A percentile compares a stretch with the other conserved stretches of the same genome.
phyloP scores from a whole-genome alignment of 2,888 invertebrate genomes.

The Pseudococcus viburni region DNA sequence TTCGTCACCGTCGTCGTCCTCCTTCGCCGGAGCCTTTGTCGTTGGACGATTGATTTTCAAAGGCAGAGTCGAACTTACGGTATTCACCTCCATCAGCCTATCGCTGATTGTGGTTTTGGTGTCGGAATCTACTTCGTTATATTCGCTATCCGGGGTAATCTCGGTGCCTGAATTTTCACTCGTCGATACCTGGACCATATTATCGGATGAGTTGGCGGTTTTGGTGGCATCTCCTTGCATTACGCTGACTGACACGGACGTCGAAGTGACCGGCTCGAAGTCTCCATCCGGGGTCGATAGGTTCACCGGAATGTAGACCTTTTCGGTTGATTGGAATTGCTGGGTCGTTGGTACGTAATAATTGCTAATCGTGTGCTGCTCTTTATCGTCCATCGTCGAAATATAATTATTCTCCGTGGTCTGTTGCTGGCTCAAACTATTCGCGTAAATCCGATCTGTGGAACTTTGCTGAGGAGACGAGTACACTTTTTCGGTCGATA shows the following conservation, averaged over 20 bases:
- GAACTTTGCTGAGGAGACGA: constrained; percentile 58
- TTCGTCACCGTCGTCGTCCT: constrained; percentile 61
- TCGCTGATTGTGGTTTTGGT: constrained; percentile 55
- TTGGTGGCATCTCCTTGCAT: constrained; percentile 67
- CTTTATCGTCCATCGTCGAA: constrained; percentile 40
- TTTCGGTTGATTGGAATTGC: constrained; percentile 66
- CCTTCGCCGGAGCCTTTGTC: background rate
- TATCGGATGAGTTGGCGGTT: constrained; percentile 46
- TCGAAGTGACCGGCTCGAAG: constrained; percentile 69
- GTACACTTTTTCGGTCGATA: constrained; percentile 60
- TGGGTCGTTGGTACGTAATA: constrained; percentile 66
- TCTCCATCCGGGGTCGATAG: constrained; percentile 65
- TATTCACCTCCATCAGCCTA: constrained; percentile 5
- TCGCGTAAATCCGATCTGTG: constrained; percentile 47
- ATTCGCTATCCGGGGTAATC: constrained; percentile 53
- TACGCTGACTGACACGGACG: constrained; percentile 69
- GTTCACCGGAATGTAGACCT: constrained; percentile 63
- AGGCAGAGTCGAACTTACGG: background rate
- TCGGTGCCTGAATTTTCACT: constrained; percentile 63
- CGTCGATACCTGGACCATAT: constrained; percentile 49
- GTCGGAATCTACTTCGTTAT: constrained; percentile 65
- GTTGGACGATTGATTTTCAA: constrained; percentile 50
- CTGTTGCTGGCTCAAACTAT: background rate
- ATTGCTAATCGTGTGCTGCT: constrained; percentile 46
- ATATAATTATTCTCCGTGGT: constrained; percentile 19